Evolutionary conservation across 92 coral and sea anemone species (phyloP), one percentile per base, ranked within the genome.

Genomic region (Actinernus sp.): DNA sequence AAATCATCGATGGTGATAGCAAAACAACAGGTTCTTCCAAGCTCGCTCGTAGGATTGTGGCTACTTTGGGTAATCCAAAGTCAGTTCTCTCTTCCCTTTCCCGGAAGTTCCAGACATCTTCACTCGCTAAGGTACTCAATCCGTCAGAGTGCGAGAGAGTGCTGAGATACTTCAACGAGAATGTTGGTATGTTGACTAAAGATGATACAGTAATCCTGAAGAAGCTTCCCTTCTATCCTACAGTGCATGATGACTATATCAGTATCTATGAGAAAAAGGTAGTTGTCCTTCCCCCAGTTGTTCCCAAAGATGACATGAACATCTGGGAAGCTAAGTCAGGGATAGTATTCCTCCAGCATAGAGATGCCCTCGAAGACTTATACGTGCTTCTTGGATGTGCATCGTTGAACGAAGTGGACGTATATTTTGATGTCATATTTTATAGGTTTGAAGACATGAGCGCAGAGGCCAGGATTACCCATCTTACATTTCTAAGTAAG

Each of bases 1-100:
- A 5, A 14, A 3, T 46, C 17, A 9, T n/a, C n/a, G n/a, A n/a
- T n/a, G n/a, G n/a, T n/a, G n/a, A n/a, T n/a, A n/a, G n/a, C n/a
- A n/a, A n/a, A n/a, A n/a, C n/a, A n/a, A n/a, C n/a, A n/a, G n/a
- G n/a, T n/a, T n/a, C n/a, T n/a, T n/a, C n/a, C n/a, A n/a, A n/a
- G n/a, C n/a, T n/a, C n/a, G n/a, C n/a, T 44, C 88, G 0, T 58
- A 55, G 16, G 52, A 49, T 88, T 17, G 89, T 82, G 2, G 82
- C 82, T 0, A 49, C 79, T 14, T 60, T 76, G 14, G 53, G 41
- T 18, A 63, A 31, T 18, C 88, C 88, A 1, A 2, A 20, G 4
- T 20, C 51, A 20, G 56, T 81, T 21, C 11, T 74, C 7, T 30
- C n/a, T 10, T 74, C 78, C 3, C 66, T 82, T 4, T 11, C 27